phyloP scores from a whole-genome alignment of 2,797 vertebrate species.

The Tympanoctomys barrerae region DNA sequence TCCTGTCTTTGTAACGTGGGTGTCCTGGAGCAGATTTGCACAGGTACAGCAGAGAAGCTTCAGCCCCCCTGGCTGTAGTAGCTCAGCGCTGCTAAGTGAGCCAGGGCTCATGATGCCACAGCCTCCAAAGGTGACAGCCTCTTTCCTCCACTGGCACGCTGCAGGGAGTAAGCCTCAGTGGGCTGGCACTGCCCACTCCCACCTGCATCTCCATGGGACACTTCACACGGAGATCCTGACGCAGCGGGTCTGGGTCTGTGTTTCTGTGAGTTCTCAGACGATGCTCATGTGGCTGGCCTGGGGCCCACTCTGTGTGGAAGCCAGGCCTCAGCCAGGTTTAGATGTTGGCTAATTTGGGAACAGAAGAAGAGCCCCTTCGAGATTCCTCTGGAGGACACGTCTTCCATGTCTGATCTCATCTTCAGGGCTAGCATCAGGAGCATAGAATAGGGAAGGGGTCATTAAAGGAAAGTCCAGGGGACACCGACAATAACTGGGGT shows the following conservation, averaged over 20 bases:
- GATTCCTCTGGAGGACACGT: neutral
- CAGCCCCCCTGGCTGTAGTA: neutral
- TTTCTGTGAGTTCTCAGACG: neutral
- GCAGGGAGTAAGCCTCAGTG: neutral
- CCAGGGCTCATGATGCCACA: accelerated
- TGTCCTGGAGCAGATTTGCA: neutral
- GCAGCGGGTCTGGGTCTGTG: accelerated
- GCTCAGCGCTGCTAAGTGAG: neutral
- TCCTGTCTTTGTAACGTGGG: accelerated
- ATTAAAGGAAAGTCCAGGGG: no score
- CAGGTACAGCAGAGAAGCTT: neutral
- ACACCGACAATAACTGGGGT: accelerated
- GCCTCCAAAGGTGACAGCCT: neutral
- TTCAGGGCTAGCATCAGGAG: neutral
- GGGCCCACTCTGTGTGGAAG: neutral
- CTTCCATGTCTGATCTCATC: neutral
- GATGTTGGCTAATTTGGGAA: neutral
- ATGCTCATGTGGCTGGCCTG: no score
- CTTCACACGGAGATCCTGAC: neutral
- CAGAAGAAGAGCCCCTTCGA: accelerated
- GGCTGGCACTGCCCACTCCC: neutral
- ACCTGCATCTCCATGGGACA: neutral
- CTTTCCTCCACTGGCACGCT: neutral
- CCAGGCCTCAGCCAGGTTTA: no score
- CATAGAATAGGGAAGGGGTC: accelerated